A percentile compares a stretch with the other conserved stretches of the same genome.
Evolutionary conservation across 2,888 invertebrate species (phyloP).

Genomic region (Chymomyza procnemis): DNA sequence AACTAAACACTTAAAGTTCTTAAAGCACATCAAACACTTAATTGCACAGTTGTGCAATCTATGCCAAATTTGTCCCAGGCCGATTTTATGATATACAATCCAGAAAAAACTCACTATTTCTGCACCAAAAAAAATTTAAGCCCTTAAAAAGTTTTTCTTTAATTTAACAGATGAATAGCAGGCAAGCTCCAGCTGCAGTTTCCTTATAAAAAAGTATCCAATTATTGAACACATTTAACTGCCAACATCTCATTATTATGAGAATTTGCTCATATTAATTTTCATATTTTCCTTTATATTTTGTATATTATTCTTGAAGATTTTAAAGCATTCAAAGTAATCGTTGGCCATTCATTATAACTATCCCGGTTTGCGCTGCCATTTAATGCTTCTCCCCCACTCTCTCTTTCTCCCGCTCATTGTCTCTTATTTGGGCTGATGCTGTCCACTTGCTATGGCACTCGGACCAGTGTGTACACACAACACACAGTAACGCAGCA

Average conservation of each 20-base stretch:
- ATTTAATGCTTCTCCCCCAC: background rate
- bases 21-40: too few relatives aligned
- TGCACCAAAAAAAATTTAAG: too few relatives aligned
- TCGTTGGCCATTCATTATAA: background rate
- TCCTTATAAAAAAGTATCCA: background rate
- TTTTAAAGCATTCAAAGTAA: background rate
- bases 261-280: background rate
- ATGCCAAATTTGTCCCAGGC: too few relatives aligned
- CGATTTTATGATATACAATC: too few relatives aligned
- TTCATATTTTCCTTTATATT: background rate
- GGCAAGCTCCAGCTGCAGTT: too few relatives aligned
- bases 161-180: too few relatives aligned
- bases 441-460: background rate
- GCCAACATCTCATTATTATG: background rate
- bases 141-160: too few relatives aligned
- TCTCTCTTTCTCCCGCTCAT: background rate
- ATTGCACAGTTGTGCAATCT: too few relatives aligned
- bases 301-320: background rate
- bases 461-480: constrained; percentile 24
- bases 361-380: background rate
- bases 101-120: too few relatives aligned
- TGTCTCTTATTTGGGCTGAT: background rate
- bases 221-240: background rate
- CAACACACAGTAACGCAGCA: constrained; percentile 14
- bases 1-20: too few relatives aligned